Base-by-base conservation (phyloP, 2,797 vertebrate genomes). In the Cyclura pinguis region DNA sequence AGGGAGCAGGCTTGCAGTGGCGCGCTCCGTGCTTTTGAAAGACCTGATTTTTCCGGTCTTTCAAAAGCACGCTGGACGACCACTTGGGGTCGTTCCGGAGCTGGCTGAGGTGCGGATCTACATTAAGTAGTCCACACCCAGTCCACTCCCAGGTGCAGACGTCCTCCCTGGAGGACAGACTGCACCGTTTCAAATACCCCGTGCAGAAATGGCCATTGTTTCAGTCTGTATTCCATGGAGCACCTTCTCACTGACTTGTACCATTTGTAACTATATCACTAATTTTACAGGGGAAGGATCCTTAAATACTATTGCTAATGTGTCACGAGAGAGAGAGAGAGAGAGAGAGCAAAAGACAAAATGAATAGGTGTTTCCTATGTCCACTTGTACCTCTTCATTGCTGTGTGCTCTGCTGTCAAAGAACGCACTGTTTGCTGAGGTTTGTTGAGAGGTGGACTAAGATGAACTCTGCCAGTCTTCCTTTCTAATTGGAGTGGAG, bases 401-500 rank as follows among this genome's bases (percentile, higher is more conserved):
- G 20, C 10, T 0, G n/a, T 73, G 78, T 89, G 38, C 16, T 69
- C 13, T 76, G 1, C 64, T 62, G 2, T 35, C 91, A 52, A 78
- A 2, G 47, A 92, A 88, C 5, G 35, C 32, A 1, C 3, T 16
- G 59, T 59, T 59, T 14, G 2, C 64, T 82, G 6, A 89, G 29
- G 3, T 10, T 92, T 50, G 57, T 1, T 1, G 0, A 76, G 2
- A 0, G 92, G 87, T 62, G 5, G 52, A 1, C 1, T 87, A 77
- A 83, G 88, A 76, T 76, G 55, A 87, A 6, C 6, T 83, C 24
- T 80, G 6, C 38, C 88, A 81, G 10, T 0, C 20, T 5, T 92
- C 12, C 24, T 92, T 86, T 93, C 62, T 82, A 82, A 50, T 50
- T 42, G 78, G 29, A 50, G 47, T 6, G 4, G 85, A 67, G 20